Conservation (phyloP, 2,888 invertebrate species). For the Ichneumon xanthorius region DNA sequence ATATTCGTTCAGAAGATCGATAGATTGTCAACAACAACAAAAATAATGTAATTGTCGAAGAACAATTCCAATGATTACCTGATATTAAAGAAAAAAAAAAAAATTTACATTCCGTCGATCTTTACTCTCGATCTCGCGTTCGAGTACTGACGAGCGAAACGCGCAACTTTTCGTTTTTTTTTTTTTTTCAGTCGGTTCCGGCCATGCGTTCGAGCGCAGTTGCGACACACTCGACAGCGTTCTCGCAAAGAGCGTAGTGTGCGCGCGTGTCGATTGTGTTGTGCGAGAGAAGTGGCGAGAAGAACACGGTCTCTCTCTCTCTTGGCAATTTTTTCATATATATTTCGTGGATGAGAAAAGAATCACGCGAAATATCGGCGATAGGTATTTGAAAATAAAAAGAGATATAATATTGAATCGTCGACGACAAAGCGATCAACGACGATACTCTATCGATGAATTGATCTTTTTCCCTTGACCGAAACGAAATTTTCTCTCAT, state of each 20-base stretch:
- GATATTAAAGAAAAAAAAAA: neutral
- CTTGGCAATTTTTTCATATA: constrained; percentile 10
- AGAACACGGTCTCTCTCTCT: constrained; percentile 10
- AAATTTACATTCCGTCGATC: neutral
- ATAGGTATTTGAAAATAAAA: neutral
- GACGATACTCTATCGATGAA: neutral
- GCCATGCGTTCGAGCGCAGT: constrained; percentile 25
- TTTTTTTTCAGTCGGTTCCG: neutral
- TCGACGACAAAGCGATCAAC: neutral
- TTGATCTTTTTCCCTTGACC: neutral
- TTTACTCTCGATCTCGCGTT: neutral
- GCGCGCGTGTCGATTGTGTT: constrained; percentile 14
- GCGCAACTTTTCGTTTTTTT: neutral
- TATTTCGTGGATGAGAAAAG: constrained; percentile 20
- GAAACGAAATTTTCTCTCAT: neutral
- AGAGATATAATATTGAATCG: neutral
- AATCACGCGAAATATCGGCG: constrained; percentile 12
- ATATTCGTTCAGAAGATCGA: neutral
- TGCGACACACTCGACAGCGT: constrained; percentile 12
- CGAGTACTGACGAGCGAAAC: constrained; percentile 21
- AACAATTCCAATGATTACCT: neutral
- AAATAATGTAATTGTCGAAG: no score
- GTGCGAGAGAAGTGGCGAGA: neutral
- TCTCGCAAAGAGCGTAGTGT: constrained; percentile 1
- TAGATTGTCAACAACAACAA: neutral